These are phyloP conservation scores for Cetonia aurata DNA, from an alignment of 2,888 invertebrate genomes.

Conservation along the genomic window DNA sequence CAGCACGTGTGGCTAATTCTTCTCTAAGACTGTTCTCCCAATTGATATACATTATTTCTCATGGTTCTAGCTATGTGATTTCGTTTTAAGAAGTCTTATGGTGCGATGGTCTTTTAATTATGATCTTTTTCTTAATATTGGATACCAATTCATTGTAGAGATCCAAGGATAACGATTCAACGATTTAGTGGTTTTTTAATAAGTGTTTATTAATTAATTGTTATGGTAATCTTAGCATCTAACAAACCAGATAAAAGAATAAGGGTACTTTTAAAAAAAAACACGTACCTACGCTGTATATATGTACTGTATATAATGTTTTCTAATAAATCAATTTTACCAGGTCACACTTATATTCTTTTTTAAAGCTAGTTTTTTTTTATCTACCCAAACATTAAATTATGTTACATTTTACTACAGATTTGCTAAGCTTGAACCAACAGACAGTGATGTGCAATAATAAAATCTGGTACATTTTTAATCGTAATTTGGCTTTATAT, in stretches of 20 bases:
- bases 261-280: constrained; percentile 5
- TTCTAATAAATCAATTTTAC: constrained; percentile 39
- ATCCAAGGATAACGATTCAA: constrained; percentile 25
- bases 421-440: no score
- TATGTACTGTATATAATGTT: constrained; percentile 36
- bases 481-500: no score
- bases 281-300: constrained; percentile 12
- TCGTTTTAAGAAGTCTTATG: constrained; percentile 39
- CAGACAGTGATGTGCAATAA: no score
- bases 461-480: no score
- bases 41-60: constrained; percentile 18
- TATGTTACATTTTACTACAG: no score
- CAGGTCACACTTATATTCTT: constrained; percentile 2
- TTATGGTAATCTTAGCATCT: constrained; percentile 14
- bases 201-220: constrained; percentile 4
- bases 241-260: constrained; percentile 2
- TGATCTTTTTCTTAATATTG: constrained; percentile 20
- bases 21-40: background rate
- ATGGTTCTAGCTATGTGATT: constrained; percentile 27
- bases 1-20: background rate
- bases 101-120: constrained; percentile 34
- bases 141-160: constrained; percentile 39
- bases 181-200: background rate
- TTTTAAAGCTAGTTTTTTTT: background rate
- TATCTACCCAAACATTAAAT: no score